Percentiles rank a stretch among this genome's conserved stretches.
phyloP scores from a whole-genome alignment of 30 jellyfish, hydroid and myxozoan genomes.

The Turritopsis dohrnii region DNA sequence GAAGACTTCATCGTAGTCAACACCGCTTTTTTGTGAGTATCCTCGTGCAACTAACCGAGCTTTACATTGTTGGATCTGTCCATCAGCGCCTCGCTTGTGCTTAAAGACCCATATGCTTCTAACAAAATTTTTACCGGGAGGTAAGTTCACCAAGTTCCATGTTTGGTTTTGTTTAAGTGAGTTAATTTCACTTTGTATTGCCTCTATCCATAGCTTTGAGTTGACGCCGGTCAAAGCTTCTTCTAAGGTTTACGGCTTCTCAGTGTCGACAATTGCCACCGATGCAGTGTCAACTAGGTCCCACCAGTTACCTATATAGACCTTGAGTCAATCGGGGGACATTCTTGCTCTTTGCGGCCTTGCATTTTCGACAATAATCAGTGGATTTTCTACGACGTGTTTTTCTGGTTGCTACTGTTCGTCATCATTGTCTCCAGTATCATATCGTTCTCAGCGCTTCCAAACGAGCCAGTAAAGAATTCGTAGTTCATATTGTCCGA shows the following conservation, averaged over 20 bases:
- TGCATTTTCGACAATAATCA: background rate
- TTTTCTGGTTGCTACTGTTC: no score
- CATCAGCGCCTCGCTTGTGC: constrained; percentile 38
- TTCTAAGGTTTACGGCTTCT: constrained; percentile 33
- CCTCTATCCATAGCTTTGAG: constrained; percentile 12
- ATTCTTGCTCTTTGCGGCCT: background rate
- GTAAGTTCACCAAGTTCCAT: constrained; percentile 36
- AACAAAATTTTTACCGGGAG: constrained; percentile 21
- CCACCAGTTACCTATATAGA: background rate
- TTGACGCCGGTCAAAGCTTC: no score
- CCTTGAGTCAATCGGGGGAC: background rate
- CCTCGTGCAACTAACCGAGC: constrained; percentile 58
- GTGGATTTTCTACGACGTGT: background rate
- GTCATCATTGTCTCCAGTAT: no score
- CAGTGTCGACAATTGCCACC: constrained; percentile 35
- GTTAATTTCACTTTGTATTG: constrained; percentile 24
- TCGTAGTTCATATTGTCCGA: background rate
- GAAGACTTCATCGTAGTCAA: constrained; percentile 24
- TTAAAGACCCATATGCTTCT: constrained; percentile 54
- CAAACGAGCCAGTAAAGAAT: background rate
- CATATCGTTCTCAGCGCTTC: background rate
- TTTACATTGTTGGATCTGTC: constrained; percentile 34
- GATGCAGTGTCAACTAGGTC: constrained; percentile 32
- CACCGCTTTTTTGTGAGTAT: constrained; percentile 45
- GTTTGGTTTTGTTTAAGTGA: constrained; percentile 28